phyloP scores from a whole-genome alignment of 2,113 vertebrate species.

The Callaeas wilsoni region DNA sequence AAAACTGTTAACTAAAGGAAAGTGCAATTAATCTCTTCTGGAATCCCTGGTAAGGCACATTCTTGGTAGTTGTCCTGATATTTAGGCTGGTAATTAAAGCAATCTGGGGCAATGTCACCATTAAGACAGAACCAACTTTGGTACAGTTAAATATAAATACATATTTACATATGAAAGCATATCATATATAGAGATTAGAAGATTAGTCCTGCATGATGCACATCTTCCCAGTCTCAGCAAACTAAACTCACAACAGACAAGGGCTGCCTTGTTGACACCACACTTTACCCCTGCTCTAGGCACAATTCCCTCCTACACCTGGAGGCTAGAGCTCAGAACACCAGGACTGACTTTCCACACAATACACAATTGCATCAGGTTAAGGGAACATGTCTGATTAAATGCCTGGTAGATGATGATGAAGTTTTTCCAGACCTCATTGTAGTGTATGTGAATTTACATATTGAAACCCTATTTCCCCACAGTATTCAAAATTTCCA shows the following conservation, averaged over 20 bases:
- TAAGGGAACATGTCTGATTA: neutral
- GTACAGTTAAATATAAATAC: neutral
- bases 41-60: neutral
- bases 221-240: neutral
- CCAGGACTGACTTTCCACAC: neutral
- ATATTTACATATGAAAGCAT: neutral
- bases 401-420: neutral
- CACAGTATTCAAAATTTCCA: neutral
- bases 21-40: neutral
- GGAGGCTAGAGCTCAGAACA: neutral
- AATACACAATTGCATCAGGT: neutral
- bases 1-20: neutral
- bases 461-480: neutral
- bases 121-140: neutral
- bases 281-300: neutral
- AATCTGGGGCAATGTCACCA: neutral
- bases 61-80: neutral
- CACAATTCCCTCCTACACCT: neutral
- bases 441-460: neutral
- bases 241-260: neutral
- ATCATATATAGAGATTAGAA: neutral
- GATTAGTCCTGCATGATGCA: neutral
- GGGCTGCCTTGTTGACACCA: neutral
- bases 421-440: neutral
- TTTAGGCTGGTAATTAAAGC: neutral